Conservation (phyloP, 1,140 invertebrate genomes). For the Mamestra configurata region DNA sequence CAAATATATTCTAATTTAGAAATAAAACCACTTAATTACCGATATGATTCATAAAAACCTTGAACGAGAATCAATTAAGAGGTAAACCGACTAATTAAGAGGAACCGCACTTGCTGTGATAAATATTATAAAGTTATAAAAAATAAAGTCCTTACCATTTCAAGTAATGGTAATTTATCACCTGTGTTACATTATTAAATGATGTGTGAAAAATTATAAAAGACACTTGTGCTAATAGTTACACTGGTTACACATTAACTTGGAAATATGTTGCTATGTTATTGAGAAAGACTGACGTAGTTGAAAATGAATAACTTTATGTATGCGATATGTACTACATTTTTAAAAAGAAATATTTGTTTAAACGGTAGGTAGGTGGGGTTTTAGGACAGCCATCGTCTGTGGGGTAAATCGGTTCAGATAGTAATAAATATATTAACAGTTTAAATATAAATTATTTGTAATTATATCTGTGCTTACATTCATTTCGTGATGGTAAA, state of each 20-base stretch:
- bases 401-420: too few species aligned
- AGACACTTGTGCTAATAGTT: conserved; percentile 18
- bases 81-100: conserved; percentile 10
- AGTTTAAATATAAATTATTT: too few species aligned
- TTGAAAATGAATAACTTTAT: not conserved
- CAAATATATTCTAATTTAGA: conserved; percentile 27
- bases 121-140: not conserved
- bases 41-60: conserved; percentile 34
- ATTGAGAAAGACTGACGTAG: not conserved
- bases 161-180: conserved; percentile 1
- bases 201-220: conserved; percentile 1
- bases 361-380: too few species aligned
- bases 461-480: too few species aligned
- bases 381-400: too few species aligned
- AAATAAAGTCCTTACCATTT: conserved; percentile 30
- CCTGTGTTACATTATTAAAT: not conserved
- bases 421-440: too few species aligned
- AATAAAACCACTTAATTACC: conserved; percentile 10
- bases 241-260: not conserved
- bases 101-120: too few species aligned
- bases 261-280: not conserved
- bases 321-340: not conserved
- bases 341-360: too few species aligned
- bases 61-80: conserved; percentile 33
- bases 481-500: too few species aligned